A percentile compares a stretch with the other conserved stretches of the same genome.
Evolutionary conservation across 2,113 vertebrate species (phyloP).

Genomic region (Tupaia chinensis): DNA sequence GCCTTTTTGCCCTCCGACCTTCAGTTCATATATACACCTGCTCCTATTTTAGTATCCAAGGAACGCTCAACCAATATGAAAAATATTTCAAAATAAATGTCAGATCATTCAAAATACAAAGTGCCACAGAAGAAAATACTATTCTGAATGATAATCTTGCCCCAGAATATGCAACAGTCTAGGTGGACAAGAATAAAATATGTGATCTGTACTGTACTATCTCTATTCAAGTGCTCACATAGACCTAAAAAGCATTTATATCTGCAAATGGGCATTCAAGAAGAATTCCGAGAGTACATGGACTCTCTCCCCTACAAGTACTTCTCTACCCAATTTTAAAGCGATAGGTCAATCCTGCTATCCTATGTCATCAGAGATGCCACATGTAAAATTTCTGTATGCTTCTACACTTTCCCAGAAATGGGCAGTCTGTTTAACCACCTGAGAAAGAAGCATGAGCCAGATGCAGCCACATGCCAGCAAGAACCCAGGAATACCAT

Average conservation of each 20-base stretch:
- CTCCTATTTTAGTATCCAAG: not conserved
- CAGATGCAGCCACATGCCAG: constrained; percentile 52
- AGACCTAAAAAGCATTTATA: constrained; percentile 40
- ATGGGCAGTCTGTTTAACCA: not conserved
- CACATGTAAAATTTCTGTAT: not conserved
- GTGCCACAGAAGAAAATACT: constrained; percentile 31
- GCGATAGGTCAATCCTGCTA: not conserved
- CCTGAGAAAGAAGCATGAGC: not conserved
- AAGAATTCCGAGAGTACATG: not conserved
- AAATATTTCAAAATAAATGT: constrained; percentile 46
- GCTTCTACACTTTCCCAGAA: constrained; percentile 44
- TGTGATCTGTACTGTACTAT: not conserved
- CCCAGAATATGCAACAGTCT: constrained; percentile 18
- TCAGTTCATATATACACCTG: not conserved
- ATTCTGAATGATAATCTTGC: constrained; percentile 48
- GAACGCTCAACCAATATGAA: not conserved
- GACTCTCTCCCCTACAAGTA: not conserved
- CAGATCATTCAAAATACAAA: constrained; percentile 54
- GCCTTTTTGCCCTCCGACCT: not conserved
- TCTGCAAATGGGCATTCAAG: not conserved
- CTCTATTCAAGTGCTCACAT: not conserved
- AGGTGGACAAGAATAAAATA: constrained; percentile 51
- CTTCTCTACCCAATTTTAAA: not conserved
- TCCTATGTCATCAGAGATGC: not conserved
- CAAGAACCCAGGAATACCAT: not conserved